These are phyloP conservation scores for Pterostichus madidus DNA, from an alignment of 2,888 invertebrate species.

Conservation along the genomic window DNA sequence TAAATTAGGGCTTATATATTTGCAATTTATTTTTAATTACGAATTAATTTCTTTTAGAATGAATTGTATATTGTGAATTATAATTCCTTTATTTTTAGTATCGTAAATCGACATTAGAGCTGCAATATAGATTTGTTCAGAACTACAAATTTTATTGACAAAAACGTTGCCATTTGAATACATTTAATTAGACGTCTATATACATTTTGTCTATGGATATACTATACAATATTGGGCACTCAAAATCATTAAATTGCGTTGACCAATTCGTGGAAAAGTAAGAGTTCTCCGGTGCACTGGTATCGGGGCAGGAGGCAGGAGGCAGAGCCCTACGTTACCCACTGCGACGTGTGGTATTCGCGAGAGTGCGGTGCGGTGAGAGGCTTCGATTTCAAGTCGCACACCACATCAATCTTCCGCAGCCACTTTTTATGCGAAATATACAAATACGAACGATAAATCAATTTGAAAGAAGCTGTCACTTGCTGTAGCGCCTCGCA, in stretches of 20 bases:
- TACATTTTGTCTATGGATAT: too few relatives aligned
- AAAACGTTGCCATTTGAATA: too few relatives aligned
- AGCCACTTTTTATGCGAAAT: constrained; percentile 68
- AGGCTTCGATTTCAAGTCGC: constrained; percentile 66
- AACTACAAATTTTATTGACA: too few relatives aligned
- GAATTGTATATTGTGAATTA: too few relatives aligned
- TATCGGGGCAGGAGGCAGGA: neutral
- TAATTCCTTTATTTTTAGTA: too few relatives aligned
- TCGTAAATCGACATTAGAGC: too few relatives aligned
- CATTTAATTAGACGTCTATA: too few relatives aligned
- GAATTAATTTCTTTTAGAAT: too few relatives aligned
- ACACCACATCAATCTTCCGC: constrained; percentile 68
- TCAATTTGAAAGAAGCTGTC: constrained; percentile 69
- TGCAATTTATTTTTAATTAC: too few relatives aligned
- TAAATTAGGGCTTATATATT: too few relatives aligned
- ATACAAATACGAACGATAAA: constrained; percentile 69
- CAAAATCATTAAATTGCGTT: constrained; percentile 1
- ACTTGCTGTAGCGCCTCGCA: constrained; percentile 66
- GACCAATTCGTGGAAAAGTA: constrained; percentile 16
- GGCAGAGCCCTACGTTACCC: neutral
- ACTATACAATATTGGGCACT: neutral
- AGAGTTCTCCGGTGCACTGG: neutral
- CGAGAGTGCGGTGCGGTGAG: neutral
- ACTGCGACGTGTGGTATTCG: constrained; percentile 18
- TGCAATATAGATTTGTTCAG: too few relatives aligned